Conservation (phyloP, 2,888 invertebrate genomes). For the Pandemis heparana region DNA sequence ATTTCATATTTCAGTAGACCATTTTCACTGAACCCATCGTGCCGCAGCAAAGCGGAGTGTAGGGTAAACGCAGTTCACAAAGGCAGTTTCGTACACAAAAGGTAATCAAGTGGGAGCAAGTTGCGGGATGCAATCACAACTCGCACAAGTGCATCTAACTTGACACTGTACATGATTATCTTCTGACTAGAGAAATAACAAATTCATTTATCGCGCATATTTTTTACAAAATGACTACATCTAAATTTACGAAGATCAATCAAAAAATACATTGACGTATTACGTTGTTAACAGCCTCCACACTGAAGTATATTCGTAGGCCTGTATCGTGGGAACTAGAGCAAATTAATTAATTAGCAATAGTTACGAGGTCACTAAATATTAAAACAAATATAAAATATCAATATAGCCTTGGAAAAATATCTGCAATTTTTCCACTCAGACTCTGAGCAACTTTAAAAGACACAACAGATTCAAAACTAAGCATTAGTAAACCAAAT, state of each 20-base stretch:
- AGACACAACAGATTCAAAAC: no score
- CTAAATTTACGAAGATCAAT: neutral
- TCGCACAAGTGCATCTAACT: conserved; percentile 50
- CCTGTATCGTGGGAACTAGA: neutral
- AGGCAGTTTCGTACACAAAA: conserved; percentile 71
- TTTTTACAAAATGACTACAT: neutral
- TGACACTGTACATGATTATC: neutral
- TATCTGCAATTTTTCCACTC: no score
- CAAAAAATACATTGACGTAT: conserved; percentile 3
- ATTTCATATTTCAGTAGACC: neutral
- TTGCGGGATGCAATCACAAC: conserved; percentile 78
- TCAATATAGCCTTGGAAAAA: neutral
- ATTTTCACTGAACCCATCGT: conserved; percentile 54
- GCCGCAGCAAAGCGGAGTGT: conserved; percentile 55
- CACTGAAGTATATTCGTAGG: neutral
- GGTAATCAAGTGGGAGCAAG: conserved; percentile 68
- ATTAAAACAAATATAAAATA: no score
- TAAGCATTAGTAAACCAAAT: neutral
- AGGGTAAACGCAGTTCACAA: conserved; percentile 68
- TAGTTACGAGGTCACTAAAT: neutral
- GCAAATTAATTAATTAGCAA: neutral
- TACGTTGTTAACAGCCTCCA: neutral
- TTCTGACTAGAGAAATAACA: neutral
- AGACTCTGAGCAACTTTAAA: no score
- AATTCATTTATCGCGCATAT: neutral